A percentile compares a stretch with the other conserved stretches of the same genome.
Conservation (phyloP, 2,888 invertebrate genomes). For the Oscheius sp. region DNA sequence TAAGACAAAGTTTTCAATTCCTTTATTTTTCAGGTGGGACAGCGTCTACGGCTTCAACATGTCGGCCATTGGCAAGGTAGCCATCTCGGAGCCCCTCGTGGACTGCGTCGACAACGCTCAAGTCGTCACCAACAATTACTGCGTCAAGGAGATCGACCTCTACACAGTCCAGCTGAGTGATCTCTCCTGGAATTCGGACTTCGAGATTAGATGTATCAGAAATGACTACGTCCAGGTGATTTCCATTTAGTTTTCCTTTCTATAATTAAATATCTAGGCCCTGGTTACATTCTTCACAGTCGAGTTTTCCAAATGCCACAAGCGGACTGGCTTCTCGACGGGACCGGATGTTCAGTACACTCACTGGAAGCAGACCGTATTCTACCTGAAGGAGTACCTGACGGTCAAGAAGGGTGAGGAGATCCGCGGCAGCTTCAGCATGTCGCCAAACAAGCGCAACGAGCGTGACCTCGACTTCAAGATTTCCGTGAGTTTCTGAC, state of each 20-base stretch:
- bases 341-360: conserved; percentile 95
- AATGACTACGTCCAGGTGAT: conserved; percentile 76
- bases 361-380: conserved; percentile 99
- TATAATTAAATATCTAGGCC: conserved; percentile 78
- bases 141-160: conserved; percentile 92
- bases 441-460: conserved; percentile 95
- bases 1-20: conserved; percentile 34
- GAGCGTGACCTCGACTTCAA: conserved; percentile 95
- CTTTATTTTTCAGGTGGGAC: conserved; percentile 84
- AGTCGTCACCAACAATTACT: conserved; percentile 93
- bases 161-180: conserved; percentile 97
- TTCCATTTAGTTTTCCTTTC: background rate
- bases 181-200: conserved; percentile 88
- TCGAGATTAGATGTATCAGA: conserved; percentile 75
- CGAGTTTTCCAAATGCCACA: conserved; percentile 99
- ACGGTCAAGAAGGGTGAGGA: conserved; percentile 94
- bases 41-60: conserved; percentile 99
- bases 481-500: conserved; percentile 75
- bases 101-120: conserved; percentile 99
- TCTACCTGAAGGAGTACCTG: conserved; percentile 95
- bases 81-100: conserved; percentile 96
- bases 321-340: conserved; percentile 96
- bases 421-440: conserved; percentile 84
- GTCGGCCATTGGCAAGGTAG: conserved; percentile 96
- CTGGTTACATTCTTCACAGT: conserved; percentile 98